phyloP scores from a whole-genome alignment of 2,797 vertebrate species.

The Steatocranus sp. region DNA sequence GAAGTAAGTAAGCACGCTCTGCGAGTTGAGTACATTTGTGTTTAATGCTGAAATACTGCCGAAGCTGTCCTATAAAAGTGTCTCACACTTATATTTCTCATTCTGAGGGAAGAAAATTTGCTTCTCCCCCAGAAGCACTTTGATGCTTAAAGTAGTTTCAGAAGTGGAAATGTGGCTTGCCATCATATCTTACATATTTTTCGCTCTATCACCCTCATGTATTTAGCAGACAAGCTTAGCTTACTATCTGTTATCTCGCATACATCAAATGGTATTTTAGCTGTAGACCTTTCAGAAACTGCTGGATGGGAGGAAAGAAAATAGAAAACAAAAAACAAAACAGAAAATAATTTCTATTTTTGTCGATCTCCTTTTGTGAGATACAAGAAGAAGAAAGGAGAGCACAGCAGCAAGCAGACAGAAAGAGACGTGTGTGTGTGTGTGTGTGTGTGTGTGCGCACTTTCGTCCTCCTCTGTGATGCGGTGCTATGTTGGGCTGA shows the following conservation, averaged over 20 bases:
- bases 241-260: not conserved
- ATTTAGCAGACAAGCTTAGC: not conserved
- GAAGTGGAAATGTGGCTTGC: not conserved
- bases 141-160: not conserved
- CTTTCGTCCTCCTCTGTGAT: constrained; percentile 40
- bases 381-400: not conserved
- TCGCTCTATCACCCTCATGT: not conserved
- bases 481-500: constrained; percentile 46
- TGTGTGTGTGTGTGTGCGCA: accelerated
- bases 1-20: not conserved
- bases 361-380: not conserved
- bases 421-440: not conserved
- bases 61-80: not conserved
- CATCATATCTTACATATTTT: not conserved
- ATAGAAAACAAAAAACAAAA: not conserved
- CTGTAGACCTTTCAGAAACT: not conserved
- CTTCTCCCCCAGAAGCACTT: not conserved
- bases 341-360: not conserved
- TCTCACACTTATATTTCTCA: not conserved
- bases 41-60: not conserved
- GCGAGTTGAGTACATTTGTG: not conserved
- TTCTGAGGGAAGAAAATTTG: not conserved
- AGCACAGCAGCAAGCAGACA: not conserved
- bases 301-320: not conserved
- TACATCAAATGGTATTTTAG: constrained; percentile 4